Evolutionary conservation across 2,113 vertebrate genomes (phyloP), one percentile per base, ranked within the genome.

Genomic region (Sterrhoptilus dennistouni): DNA sequence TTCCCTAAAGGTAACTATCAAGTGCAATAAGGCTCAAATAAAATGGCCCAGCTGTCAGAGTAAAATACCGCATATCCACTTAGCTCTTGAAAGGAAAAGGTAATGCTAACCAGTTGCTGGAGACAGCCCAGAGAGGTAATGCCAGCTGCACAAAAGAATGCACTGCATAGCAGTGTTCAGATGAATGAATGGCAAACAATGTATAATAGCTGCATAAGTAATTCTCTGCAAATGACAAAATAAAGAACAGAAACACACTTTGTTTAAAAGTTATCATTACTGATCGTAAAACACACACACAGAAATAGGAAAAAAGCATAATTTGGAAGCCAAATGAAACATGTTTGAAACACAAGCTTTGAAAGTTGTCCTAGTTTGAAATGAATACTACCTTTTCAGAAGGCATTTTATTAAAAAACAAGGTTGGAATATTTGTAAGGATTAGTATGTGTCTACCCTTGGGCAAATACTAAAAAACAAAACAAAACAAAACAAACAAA

Each of bases 1-100:
- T 97, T 97, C 95, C 97, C 96, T 98, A 92, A 98, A 97, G 97
- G 98, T 98, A 98, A 92, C 97, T 94, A 98, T 98, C 98, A 98
- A 97, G 93, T 96, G 87, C 96, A 98, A 98, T 98, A 98, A 98
- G 97, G 83, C 96, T 98, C 97, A 97, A 98, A 94, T 95, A 93
- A 98, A 98, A 98, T 90, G 91, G 94, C 89, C 91, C 79, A 94
- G 95, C 97, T 98, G 97, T 98, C 98, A 98, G 92, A 94, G 83
- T 96, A 97, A 98, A 98, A 98, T 98, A 97, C 90, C 69, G 76
- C 81, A 95, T 96, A 97, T 96, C 96, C 97, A 97, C 96, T 98
- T 97, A 95, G 81, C 91, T 97, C 95, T 97, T 97, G 95, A 96
- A 96, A 96, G 95, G 89, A 92, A 97, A 97, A 98, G 97, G 91